phyloP scores from a whole-genome alignment of 2,888 invertebrate genomes.

The Calliopum simillimum region DNA sequence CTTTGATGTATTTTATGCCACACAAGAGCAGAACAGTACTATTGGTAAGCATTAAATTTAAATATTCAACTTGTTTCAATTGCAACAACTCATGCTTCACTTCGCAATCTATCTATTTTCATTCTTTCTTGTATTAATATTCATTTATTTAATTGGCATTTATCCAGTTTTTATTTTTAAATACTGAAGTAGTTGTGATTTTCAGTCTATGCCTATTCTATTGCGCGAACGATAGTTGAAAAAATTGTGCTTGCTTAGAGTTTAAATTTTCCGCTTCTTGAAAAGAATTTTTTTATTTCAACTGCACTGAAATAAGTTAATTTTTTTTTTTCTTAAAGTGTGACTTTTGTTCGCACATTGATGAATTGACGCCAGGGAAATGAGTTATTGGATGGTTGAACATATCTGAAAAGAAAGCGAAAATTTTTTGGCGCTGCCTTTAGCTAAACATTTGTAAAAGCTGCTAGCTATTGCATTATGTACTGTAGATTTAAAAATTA shows the following conservation, averaged over 20 bases:
- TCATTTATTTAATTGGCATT: slow-evolving; percentile 9
- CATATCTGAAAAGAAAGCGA: not conserved
- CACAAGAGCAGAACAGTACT: too few relatives aligned
- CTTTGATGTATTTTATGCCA: too few relatives aligned
- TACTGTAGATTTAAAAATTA: too few relatives aligned
- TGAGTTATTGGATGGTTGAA: not conserved
- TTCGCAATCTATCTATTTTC: not conserved
- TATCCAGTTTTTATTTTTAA: not conserved
- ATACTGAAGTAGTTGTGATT: not conserved
- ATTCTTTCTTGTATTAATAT: not conserved
- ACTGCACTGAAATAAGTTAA: not conserved
- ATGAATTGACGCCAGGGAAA: slow-evolving; percentile 4
- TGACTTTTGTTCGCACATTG: not conserved
- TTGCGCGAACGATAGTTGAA: not conserved
- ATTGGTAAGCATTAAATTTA: too few relatives aligned
- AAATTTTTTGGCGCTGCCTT: not conserved
- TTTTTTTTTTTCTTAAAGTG: not conserved
- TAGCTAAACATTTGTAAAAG: not conserved
- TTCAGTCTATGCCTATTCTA: not conserved
- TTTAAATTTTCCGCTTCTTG: too few relatives aligned
- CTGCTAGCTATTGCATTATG: not conserved
- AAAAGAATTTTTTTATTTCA: not conserved
- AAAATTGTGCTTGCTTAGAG: not conserved
- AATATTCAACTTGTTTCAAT: too few relatives aligned
- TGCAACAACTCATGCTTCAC: too few relatives aligned